These are phyloP conservation scores for Picathartes gymnocephalus DNA, from an alignment of 2,113 vertebrate genomes.

Conservation along the genomic window DNA sequence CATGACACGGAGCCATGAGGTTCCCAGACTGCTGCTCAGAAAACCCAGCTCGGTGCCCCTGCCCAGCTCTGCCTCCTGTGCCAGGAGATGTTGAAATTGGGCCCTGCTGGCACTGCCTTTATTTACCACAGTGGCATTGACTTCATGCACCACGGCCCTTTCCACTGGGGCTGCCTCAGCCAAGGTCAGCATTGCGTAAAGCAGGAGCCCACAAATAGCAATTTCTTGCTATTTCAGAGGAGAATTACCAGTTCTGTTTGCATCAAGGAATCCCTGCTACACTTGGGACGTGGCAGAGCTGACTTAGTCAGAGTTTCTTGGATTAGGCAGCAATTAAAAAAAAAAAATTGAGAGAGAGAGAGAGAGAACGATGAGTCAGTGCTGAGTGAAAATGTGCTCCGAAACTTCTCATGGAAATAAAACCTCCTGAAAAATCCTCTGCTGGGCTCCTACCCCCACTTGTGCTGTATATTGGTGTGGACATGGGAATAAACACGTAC, in stretches of 20 bases:
- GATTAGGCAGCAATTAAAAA: conserved; percentile 29
- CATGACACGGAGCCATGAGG: conserved; percentile 9
- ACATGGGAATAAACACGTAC: background rate
- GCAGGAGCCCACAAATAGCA: conserved; percentile 62
- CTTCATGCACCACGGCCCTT: conserved; percentile 60
- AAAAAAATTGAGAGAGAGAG: background rate
- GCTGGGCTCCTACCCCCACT: background rate
- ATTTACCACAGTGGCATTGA: conserved; percentile 68
- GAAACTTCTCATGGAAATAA: conserved; percentile 36
- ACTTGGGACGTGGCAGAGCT: conserved; percentile 69
- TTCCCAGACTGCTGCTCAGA: conserved; percentile 54
- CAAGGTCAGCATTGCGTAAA: conserved; percentile 71
- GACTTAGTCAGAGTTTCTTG: conserved; percentile 73
- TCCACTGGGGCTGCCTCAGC: conserved; percentile 63
- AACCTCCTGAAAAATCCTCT: background rate
- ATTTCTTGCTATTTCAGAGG: conserved; percentile 61
- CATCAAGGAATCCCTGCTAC: conserved; percentile 64
- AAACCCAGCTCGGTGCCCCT: conserved; percentile 52
- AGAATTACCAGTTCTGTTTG: conserved; percentile 68
- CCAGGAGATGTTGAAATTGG: conserved; percentile 63
- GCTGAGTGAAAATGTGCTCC: conserved; percentile 45
- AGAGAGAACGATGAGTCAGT: conserved; percentile 62
- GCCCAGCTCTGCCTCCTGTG: conserved; percentile 28
- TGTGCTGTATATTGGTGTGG: background rate
- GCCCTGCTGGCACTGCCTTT: conserved; percentile 53